Percentiles rank a stretch among this genome's conserved stretches.
Conservation (phyloP, 2,797 vertebrate species). For the Sebastes oblongus region DNA sequence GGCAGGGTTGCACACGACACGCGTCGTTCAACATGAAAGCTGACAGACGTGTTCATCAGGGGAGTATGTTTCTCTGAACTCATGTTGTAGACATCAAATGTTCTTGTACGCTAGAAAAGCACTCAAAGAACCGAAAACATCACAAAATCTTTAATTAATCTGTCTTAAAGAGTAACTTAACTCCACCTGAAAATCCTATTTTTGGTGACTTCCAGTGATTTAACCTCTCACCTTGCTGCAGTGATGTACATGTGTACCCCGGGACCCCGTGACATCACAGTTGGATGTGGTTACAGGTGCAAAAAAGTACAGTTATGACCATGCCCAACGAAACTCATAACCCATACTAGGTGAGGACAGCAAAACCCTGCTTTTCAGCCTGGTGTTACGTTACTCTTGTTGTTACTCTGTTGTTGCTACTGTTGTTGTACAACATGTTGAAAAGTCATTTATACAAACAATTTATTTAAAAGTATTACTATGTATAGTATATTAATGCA, state of each 20-base stretch:
- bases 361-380: no score
- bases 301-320: background rate
- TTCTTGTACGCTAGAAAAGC: background rate
- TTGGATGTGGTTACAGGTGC: background rate
- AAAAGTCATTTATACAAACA: background rate
- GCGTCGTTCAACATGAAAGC: constrained; percentile 67
- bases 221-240: background rate
- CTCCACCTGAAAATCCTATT: background rate
- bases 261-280: background rate
- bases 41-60: constrained; percentile 38
- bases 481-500: background rate
- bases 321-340: no score
- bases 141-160: background rate
- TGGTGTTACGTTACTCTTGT: no score
- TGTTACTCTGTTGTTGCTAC: no score
- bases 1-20: constrained; percentile 32
- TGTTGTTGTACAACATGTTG: background rate
- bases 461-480: background rate
- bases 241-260: background rate
- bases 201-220: background rate
- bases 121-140: background rate
- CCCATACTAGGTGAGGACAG: no score
- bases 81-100: background rate
- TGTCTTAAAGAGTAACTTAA: background rate
- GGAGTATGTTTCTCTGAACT: background rate